Evolutionary conservation across 2,113 vertebrate genomes (phyloP).

Genomic region (Coptodon bakossiorum): DNA sequence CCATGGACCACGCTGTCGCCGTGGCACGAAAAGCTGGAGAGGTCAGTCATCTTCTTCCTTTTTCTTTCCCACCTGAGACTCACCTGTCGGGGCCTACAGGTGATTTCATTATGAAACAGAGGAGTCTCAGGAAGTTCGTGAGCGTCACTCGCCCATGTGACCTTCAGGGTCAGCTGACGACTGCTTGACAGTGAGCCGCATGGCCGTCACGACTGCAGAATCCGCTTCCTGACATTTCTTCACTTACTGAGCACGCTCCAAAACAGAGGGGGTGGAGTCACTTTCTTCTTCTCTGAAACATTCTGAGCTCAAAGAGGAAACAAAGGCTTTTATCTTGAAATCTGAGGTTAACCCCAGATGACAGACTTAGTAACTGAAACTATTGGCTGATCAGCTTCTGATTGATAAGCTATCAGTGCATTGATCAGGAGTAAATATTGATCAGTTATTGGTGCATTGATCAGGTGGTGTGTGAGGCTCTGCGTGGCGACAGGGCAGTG

Average conservation of each 20-base stretch:
- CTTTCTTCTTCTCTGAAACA: not conserved
- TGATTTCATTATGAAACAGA: not conserved
- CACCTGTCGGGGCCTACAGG: not conserved
- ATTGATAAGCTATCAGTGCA: not conserved
- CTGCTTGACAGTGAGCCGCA: not conserved
- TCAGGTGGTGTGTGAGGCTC: slow-evolving; percentile 81
- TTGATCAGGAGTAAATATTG: not conserved
- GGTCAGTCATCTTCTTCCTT: slow-evolving; percentile 18
- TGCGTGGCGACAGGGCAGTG: slow-evolving; percentile 76
- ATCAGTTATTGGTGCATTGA: not conserved
- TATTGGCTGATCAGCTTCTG: not conserved
- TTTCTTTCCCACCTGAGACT: not conserved
- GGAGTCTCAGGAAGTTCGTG: not conserved
- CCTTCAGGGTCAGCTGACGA: not conserved
- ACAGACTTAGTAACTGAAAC: not conserved
- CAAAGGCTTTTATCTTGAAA: not conserved
- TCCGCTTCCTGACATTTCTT: not conserved
- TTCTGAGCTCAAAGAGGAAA: not conserved
- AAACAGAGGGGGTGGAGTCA: not conserved
- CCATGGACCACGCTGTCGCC: slow-evolving; percentile 69
- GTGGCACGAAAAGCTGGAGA: slow-evolving; percentile 63
- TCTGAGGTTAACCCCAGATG: not conserved
- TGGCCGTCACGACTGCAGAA: not conserved
- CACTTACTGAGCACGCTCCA: not conserved
- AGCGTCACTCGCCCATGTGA: not conserved